Percentiles rank a stretch among this genome's conserved stretches.
Conservation (phyloP, 2,888 invertebrate species). For the Metalampra italica region DNA sequence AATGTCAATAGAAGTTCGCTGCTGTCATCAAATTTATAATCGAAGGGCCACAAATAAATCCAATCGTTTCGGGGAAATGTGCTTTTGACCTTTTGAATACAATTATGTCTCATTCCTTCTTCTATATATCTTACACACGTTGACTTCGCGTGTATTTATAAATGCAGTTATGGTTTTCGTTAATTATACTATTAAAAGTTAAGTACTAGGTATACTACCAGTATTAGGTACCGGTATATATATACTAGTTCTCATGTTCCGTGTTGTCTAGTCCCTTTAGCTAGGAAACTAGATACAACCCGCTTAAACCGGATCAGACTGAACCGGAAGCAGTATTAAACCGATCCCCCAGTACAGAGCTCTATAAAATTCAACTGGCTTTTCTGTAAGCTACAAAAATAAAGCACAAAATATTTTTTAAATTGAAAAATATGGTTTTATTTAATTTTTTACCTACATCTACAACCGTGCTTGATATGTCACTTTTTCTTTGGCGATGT, state of each 20-base stretch:
- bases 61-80: slow-evolving; percentile 10
- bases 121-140: neutral
- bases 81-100: slow-evolving; percentile 7
- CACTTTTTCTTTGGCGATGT: too few relatives aligned
- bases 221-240: slow-evolving; percentile 31
- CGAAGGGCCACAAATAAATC: slow-evolving; percentile 18
- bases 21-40: slow-evolving; percentile 43
- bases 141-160: too few relatives aligned
- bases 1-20: slow-evolving; percentile 48
- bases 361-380: slow-evolving; percentile 34
- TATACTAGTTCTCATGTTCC: slow-evolving; percentile 7
- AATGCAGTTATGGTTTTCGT: too few relatives aligned
- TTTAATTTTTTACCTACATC: too few relatives aligned
- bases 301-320: slow-evolving; percentile 46
- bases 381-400: slow-evolving; percentile 17
- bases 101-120: neutral
- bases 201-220: neutral
- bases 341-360: slow-evolving; percentile 34
- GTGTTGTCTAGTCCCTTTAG: slow-evolving; percentile 16
- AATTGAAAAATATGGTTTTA: too few relatives aligned
- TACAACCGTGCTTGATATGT: too few relatives aligned
- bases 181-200: neutral
- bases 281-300: slow-evolving; percentile 36
- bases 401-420: neutral
- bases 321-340: slow-evolving; percentile 42